Evolutionary conservation across 2,888 invertebrate genomes (phyloP).

Genomic region (Colostygia pectinataria): DNA sequence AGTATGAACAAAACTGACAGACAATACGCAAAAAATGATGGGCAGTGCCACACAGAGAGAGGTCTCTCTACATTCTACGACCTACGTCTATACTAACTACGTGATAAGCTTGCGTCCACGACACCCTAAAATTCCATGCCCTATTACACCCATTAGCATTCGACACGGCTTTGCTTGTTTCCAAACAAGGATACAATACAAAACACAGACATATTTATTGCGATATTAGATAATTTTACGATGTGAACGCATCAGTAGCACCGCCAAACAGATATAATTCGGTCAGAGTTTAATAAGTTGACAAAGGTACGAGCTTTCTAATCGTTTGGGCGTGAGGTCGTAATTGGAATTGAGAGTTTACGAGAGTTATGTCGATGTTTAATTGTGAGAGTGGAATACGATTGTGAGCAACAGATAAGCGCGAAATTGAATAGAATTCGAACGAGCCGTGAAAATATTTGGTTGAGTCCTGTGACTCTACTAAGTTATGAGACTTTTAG

Average conservation of each 20-base stretch:
- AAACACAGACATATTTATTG: constrained; percentile 70
- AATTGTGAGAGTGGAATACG: constrained; percentile 72
- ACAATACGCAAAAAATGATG: constrained; percentile 46
- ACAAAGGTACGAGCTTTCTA: constrained; percentile 74
- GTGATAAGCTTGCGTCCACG: constrained; percentile 8
- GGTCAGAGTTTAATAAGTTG: constrained; percentile 80
- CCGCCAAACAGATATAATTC: constrained; percentile 57
- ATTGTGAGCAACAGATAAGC: constrained; percentile 7
- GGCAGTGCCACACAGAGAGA: constrained; percentile 51
- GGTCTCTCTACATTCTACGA: not conserved
- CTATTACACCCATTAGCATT: constrained; percentile 67
- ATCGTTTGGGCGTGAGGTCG: constrained; percentile 68
- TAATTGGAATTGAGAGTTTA: constrained; percentile 69
- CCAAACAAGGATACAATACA: constrained; percentile 66
- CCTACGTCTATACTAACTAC: not conserved
- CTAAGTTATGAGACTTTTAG: too few species aligned
- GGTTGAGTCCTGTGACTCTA: not conserved
- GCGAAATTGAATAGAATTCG: constrained; percentile 14
- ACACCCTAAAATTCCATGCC: constrained; percentile 62
- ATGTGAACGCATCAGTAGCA: constrained; percentile 68
- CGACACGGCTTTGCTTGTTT: constrained; percentile 72
- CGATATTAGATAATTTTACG: constrained; percentile 78
- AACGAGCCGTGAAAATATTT: constrained; percentile 20
- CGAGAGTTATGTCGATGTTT: constrained; percentile 48
- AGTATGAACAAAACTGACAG: constrained; percentile 41